Conservation (phyloP, 2,888 invertebrate species). For the Corbicula japonica region DNA sequence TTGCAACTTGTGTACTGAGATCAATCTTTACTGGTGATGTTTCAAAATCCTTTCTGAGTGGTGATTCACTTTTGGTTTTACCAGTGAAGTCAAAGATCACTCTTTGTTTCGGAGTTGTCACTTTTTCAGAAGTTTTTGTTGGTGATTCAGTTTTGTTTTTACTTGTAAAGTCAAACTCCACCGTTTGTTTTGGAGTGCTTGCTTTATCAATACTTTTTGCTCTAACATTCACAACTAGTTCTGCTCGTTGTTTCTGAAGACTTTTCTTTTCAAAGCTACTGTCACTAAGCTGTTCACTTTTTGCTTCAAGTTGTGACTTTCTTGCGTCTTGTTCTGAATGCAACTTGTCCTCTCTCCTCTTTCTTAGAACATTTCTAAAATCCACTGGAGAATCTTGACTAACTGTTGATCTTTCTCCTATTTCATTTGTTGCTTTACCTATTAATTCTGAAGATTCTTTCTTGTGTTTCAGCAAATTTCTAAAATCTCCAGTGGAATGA, state of each 20-base stretch:
- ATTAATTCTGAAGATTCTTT: slow-evolving; percentile 4
- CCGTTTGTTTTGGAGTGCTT: slow-evolving; percentile 16
- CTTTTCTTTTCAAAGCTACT: slow-evolving; percentile 36
- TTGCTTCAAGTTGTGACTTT: slow-evolving; percentile 14
- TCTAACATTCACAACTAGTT: slow-evolving; percentile 29
- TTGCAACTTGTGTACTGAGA: slow-evolving; percentile 6
- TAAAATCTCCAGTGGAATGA: too few species aligned
- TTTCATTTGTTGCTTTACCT: neutral
- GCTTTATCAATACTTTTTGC: slow-evolving; percentile 29
- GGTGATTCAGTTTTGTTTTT: too few species aligned
- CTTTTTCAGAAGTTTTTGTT: too few species aligned
- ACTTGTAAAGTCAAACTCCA: slow-evolving; percentile 7
- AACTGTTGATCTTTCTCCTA: neutral
- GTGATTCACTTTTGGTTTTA: slow-evolving; percentile 8
- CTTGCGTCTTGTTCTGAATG: slow-evolving; percentile 21
- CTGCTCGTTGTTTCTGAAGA: slow-evolving; percentile 32
- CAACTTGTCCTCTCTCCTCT: slow-evolving; percentile 47
- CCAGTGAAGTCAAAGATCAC: too few species aligned
- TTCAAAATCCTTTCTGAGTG: slow-evolving; percentile 4
- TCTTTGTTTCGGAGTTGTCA: neutral
- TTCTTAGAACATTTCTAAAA: slow-evolving; percentile 49
- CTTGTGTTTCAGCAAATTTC: slow-evolving; percentile 28
- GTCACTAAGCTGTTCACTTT: slow-evolving; percentile 9
- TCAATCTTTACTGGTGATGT: slow-evolving; percentile 1
- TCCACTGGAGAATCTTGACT: slow-evolving; percentile 33